phyloP scores from a whole-genome alignment of 2,113 vertebrate genomes.

The Brachypteracias leptosomus region DNA sequence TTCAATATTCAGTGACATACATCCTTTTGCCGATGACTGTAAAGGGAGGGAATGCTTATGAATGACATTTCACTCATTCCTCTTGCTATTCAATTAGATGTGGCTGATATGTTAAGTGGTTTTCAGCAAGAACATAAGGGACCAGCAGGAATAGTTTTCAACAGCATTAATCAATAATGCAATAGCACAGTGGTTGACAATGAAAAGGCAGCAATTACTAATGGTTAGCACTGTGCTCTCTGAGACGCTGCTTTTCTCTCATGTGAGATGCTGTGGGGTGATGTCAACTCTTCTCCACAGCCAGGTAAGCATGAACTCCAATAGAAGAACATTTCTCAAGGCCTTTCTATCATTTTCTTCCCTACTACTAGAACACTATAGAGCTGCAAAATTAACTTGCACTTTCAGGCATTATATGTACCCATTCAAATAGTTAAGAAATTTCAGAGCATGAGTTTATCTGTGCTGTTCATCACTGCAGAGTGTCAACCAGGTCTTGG shows the following conservation, averaged over 20 bases:
- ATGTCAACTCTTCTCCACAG: background rate
- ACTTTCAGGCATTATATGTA: background rate
- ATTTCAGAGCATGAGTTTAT: background rate
- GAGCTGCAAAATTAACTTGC: background rate
- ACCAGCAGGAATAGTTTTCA: background rate
- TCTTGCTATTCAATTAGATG: background rate
- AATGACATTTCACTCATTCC: background rate
- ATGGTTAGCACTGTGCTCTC: background rate
- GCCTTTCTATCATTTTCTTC: background rate
- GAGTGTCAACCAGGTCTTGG: background rate
- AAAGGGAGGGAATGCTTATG: background rate
- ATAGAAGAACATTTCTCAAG: background rate
- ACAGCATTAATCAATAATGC: conserved; percentile 31
- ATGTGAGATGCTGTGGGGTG: background rate
- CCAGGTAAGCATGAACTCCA: background rate
- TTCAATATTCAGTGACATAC: background rate
- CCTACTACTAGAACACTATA: background rate
- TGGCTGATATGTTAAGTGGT: background rate
- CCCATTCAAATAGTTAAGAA: background rate
- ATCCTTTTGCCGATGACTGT: background rate
- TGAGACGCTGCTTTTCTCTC: background rate
- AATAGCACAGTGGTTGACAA: background rate
- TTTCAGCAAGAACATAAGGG: background rate
- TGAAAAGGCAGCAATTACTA: background rate
- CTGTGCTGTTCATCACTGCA: background rate